Percentiles rank a stretch among this genome's conserved stretches.
phyloP scores from a whole-genome alignment of 2,113 vertebrate species.

The Psammodynastes pulverulentus region DNA sequence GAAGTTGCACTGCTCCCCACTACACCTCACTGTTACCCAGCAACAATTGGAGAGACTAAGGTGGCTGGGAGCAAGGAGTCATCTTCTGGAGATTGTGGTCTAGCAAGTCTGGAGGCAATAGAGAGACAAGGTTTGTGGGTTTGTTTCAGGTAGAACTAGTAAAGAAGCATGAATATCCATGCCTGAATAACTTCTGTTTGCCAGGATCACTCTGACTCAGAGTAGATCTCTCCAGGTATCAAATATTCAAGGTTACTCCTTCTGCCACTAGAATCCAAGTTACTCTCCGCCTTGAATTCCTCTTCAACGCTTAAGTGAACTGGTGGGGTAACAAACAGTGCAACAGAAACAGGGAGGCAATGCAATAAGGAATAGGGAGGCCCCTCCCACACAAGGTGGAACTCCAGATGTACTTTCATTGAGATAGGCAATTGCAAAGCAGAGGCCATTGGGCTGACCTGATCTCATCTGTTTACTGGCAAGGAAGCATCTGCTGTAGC shows the following conservation, averaged over 20 bases:
- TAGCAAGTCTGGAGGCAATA: not conserved
- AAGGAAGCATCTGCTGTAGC: not conserved
- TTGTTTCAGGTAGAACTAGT: not conserved
- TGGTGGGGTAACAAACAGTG: not conserved
- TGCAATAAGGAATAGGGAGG: not conserved
- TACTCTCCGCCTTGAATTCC: not conserved
- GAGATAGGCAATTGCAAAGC: not conserved
- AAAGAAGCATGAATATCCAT: not conserved
- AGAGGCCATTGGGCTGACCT: not conserved
- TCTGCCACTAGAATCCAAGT: not conserved
- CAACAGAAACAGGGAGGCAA: not conserved
- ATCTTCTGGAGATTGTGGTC: not conserved
- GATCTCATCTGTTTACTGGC: not conserved
- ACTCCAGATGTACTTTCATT: not conserved
- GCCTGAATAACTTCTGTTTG: not conserved
- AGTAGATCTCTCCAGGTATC: not conserved
- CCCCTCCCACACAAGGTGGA: not conserved
- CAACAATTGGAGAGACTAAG: not conserved
- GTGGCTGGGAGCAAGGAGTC: not conserved
- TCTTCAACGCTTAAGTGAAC: not conserved
- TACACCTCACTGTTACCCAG: not conserved
- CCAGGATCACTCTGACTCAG: not conserved
- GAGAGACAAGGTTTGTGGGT: not conserved
- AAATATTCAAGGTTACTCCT: not conserved
- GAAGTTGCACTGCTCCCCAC: not conserved